Evolutionary conservation across 2,888 invertebrate genomes (phyloP), one percentile per base, ranked within the genome.

Genomic region (Clitarchus hookeri): DNA sequence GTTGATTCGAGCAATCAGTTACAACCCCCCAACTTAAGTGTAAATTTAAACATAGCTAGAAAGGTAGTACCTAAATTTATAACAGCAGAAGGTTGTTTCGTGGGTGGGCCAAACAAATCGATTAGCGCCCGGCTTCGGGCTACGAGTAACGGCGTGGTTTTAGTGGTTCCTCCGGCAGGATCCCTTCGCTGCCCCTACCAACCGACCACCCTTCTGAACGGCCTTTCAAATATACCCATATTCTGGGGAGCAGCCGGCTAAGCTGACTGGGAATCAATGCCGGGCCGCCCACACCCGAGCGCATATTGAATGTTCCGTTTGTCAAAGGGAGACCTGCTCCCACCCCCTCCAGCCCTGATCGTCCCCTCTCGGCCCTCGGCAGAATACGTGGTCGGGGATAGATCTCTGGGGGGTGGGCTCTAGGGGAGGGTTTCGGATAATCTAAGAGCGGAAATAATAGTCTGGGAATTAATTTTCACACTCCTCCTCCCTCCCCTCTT

Each of bases 401-500:
- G 65, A 0, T 65, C 16, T 65, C 65, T n/a, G 65, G 0, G 65
- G 8, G 19, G 19, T 6, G 65, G 65, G 65, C 19, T 1, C 1
- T 65, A n/a, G 65, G n/a, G n/a, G 65, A 12, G 65, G 8, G 65
- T 65, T 65, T 65, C 65, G 65, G 65, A 65, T 65, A 65, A 65
- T 65, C 65, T 11, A 65, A 65, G 65, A 65, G 23, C 23, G 65
- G 65, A 65, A 65, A 65, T 65, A 65, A 65, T 65, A 65, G 65
- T 65, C 65, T 19, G 65, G 65, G 65, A 65, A 65, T 65, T 65
- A 65, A 65, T 65, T 65, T 65, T 65, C 65, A 65, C 65, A n/a
- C 65, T n/a, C 16, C 65, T 53, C 53, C 19, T 23, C 65, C 2
- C 65, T 23, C n/a, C n/a, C 48, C 11, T 16, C 48, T 13, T 48